Conservation (phyloP, 2,113 vertebrate species). For the Rhynchomys soricoides region DNA sequence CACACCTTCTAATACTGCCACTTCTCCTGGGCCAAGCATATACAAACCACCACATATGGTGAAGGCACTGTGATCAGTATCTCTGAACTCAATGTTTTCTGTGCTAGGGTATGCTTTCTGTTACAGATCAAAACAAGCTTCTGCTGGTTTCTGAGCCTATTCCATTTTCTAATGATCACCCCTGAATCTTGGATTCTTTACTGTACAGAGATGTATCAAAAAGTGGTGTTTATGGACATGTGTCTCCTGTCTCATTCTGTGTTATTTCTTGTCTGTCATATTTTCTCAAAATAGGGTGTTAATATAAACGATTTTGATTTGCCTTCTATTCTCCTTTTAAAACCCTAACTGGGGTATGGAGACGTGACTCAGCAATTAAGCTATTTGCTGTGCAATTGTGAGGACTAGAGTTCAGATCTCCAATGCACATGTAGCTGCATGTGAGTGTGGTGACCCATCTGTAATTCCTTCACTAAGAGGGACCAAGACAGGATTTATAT, state of each 20-base stretch:
- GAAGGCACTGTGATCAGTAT: accelerated
- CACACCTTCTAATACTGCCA: too few species aligned
- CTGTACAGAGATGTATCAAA: not conserved
- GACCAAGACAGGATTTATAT: not conserved
- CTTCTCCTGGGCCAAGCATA: too few species aligned
- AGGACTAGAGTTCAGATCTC: too few species aligned
- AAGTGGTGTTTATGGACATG: accelerated
- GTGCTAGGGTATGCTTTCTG: not conserved
- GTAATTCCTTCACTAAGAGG: too few species aligned
- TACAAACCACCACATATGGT: too few species aligned
- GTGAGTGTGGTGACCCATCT: not conserved
- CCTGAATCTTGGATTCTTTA: not conserved
- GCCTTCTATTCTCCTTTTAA: not conserved
- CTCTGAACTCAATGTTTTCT: not conserved
- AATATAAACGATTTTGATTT: not conserved
- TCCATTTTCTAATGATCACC: not conserved
- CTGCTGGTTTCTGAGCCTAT: accelerated
- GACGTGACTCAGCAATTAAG: not conserved
- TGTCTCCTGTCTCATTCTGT: accelerated
- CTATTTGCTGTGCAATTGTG: not conserved
- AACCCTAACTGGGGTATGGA: not conserved
- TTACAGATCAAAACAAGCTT: too few species aligned
- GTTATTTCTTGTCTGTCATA: not conserved
- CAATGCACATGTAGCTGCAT: too few species aligned
- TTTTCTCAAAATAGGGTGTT: not conserved